Conservation (phyloP, 1,140 invertebrate species). For the Hypothenemus hampei region DNA sequence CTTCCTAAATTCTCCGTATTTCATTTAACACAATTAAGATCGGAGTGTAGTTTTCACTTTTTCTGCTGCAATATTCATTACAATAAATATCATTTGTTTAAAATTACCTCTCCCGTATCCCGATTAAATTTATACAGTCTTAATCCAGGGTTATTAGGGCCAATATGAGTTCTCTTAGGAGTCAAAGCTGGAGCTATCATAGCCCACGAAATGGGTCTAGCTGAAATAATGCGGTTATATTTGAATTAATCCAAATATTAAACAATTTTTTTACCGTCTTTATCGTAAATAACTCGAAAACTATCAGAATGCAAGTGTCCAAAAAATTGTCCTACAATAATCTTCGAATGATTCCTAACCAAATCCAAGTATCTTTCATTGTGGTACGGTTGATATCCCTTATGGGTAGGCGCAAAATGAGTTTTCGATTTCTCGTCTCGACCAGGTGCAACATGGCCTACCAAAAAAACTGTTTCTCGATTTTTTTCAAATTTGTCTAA, state of each 20-base stretch:
- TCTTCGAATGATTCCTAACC: slow-evolving; percentile 66
- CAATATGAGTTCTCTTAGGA: slow-evolving; percentile 65
- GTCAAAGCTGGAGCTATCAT: slow-evolving; percentile 82
- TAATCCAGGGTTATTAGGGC: slow-evolving; percentile 82
- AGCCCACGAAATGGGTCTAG: slow-evolving; percentile 74
- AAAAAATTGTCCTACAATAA: slow-evolving; percentile 88
- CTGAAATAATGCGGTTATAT: too few relatives aligned
- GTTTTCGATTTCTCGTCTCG: slow-evolving; percentile 71
- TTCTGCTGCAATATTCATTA: too few relatives aligned
- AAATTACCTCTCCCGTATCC: slow-evolving; percentile 66
- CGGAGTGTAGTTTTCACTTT: too few relatives aligned
- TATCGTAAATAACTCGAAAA: slow-evolving; percentile 78
- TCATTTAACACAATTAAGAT: too few relatives aligned
- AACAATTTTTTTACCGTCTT: slow-evolving; percentile 58
- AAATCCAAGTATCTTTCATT: slow-evolving; percentile 67
- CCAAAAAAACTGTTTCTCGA: slow-evolving; percentile 78
- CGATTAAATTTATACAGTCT: slow-evolving; percentile 85
- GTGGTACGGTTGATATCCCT: slow-evolving; percentile 59
- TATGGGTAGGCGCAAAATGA: slow-evolving; percentile 51
- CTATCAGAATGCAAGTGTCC: slow-evolving; percentile 88
- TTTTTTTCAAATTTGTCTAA: slow-evolving; percentile 62
- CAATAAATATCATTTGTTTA: too few relatives aligned
- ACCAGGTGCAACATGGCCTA: slow-evolving; percentile 85
- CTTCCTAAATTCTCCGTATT: too few relatives aligned
- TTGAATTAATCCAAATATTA: too few relatives aligned